Conservation (phyloP, 1,140 invertebrate species). For the Gonatopus flavifemur region DNA sequence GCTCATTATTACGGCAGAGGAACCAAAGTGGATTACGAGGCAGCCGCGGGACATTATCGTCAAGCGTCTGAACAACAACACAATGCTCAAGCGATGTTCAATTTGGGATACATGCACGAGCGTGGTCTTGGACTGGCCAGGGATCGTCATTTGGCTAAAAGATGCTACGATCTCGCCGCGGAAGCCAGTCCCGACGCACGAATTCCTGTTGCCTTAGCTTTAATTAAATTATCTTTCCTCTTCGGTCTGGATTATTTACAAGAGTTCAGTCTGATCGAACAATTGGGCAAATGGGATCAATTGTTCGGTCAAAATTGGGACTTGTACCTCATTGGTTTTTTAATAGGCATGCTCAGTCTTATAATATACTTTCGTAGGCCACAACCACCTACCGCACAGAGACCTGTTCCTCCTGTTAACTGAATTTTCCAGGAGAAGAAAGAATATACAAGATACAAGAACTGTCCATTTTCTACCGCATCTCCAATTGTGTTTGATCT, state of each 20-base stretch:
- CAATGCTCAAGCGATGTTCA: conserved; percentile 99
- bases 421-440: conserved; percentile 32
- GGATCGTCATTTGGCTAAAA: conserved; percentile 80
- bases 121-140: conserved; percentile 82
- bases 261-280: conserved; percentile 62
- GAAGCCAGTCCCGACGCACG: conserved; percentile 93
- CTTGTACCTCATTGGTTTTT: conserved; percentile 82
- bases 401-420: conserved; percentile 37
- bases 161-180: conserved; percentile 96
- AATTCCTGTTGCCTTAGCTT: conserved; percentile 90
- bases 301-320: conserved; percentile 88
- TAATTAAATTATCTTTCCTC: conserved; percentile 84
- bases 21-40: conserved; percentile 89
- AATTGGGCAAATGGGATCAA: conserved; percentile 49
- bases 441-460: no score
- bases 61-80: conserved; percentile 93
- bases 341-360: conserved; percentile 79
- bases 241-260: conserved; percentile 73
- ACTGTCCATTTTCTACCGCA: no score
- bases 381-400: conserved; percentile 51
- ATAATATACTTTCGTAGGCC: conserved; percentile 78
- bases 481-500: no score
- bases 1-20: conserved; percentile 97
- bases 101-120: conserved; percentile 99
- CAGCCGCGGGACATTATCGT: conserved; percentile 87